phyloP scores from a whole-genome alignment of 2,888 invertebrate genomes.

The Anoplius nigerrimus region DNA sequence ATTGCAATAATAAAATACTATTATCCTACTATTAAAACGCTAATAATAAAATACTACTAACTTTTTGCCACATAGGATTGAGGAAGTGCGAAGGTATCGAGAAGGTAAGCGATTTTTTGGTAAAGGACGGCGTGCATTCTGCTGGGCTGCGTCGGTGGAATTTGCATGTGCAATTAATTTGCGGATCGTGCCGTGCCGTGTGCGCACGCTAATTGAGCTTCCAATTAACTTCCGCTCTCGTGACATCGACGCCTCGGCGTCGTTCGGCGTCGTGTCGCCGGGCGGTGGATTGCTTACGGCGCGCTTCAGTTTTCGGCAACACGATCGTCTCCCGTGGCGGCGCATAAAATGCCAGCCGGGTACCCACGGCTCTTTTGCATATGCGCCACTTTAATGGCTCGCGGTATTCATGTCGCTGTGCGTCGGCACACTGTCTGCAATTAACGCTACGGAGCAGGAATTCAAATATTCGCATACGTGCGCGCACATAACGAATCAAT shows the following conservation, averaged over 20 bases:
- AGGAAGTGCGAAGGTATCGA: too few relatives aligned
- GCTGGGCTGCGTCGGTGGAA: not conserved
- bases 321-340: slow-evolving; percentile 49
- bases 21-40: too few relatives aligned
- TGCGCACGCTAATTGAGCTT: not conserved
- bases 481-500: too few relatives aligned
- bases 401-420: slow-evolving; percentile 16
- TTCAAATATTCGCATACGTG: too few relatives aligned
- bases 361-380: not conserved
- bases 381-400: slow-evolving; percentile 46
- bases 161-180: not conserved
- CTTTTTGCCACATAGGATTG: too few relatives aligned
- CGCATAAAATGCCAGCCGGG: slow-evolving; percentile 50
- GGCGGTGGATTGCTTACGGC: not conserved
- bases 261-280: not conserved
- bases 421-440: too few relatives aligned
- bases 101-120: too few relatives aligned
- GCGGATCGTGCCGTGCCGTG: too few relatives aligned
- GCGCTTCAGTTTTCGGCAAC: slow-evolving; percentile 34
- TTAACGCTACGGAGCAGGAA: too few relatives aligned
- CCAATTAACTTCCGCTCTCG: not conserved
- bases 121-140: too few relatives aligned
- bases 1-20: too few relatives aligned
- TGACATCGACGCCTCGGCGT: slow-evolving; percentile 13
- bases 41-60: too few relatives aligned